A percentile compares a stretch with the other conserved stretches of the same genome.
phyloP scores from a whole-genome alignment of 1,140 invertebrate species.

The Trichonephila inaurata region DNA sequence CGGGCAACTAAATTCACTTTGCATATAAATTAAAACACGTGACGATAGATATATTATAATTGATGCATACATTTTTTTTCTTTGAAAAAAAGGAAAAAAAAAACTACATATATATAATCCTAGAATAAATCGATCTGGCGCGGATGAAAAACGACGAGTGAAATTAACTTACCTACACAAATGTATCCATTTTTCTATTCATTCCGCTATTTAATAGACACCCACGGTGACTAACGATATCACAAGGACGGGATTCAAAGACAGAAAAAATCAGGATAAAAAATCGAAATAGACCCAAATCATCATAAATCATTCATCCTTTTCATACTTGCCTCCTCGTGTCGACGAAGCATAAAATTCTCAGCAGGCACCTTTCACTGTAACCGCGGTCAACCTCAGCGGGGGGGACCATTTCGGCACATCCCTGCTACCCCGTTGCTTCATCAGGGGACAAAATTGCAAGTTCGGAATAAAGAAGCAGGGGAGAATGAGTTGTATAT shows the following conservation, averaged over 20 bases:
- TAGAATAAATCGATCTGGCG: conserved; percentile 39
- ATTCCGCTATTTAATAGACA: conserved; percentile 74
- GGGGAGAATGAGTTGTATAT: conserved; percentile 35
- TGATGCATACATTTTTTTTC: background rate
- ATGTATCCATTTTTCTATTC: conserved; percentile 43
- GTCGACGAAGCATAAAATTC: conserved; percentile 76
- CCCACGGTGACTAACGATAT: conserved; percentile 61
- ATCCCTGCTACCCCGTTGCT: background rate
- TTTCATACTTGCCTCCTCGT: conserved; percentile 37
- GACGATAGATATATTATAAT: conserved; percentile 19
- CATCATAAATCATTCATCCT: conserved; percentile 75
- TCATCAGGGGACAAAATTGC: conserved; percentile 37
- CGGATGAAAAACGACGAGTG: conserved; percentile 13
- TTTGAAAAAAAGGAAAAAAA: no score
- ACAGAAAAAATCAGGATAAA: background rate
- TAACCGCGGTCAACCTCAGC: conserved; percentile 70
- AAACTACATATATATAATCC: conserved; percentile 19
- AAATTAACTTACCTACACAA: conserved; percentile 74
- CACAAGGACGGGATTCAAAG: conserved; percentile 1
- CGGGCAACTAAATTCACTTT: background rate
- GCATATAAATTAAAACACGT: conserved; percentile 10
- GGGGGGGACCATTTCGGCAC: conserved; percentile 41
- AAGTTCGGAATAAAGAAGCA: background rate
- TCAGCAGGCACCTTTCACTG: conserved; percentile 72
- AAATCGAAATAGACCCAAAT: conserved; percentile 63